phyloP scores from a whole-genome alignment of 2,113 vertebrate species.

The Cololabis saira region DNA sequence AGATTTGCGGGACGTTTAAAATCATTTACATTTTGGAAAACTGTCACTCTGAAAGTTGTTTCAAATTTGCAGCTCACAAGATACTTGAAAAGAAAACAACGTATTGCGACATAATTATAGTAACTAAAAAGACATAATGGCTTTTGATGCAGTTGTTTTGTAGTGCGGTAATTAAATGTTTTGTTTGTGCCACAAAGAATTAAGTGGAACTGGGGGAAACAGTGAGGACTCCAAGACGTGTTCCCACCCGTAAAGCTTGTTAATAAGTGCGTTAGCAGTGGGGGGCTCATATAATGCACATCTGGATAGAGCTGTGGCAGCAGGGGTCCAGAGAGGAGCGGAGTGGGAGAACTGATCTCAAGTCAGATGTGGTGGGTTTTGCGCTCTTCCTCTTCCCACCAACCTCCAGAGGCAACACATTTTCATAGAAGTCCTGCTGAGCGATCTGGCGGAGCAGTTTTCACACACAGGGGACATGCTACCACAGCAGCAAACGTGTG shows the following conservation, averaged over 20 bases:
- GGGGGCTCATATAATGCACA: conserved; percentile 23
- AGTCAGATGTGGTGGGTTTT: conserved; percentile 51
- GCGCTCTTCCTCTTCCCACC: conserved; percentile 38
- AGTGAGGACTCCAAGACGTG: background rate
- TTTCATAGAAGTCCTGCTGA: conserved; percentile 63
- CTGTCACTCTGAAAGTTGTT: no score
- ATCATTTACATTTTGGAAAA: no score
- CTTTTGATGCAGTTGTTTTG: no score
- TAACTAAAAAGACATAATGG: no score
- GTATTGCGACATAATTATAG: no score
- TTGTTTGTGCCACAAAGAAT: background rate
- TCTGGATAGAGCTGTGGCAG: conserved; percentile 55
- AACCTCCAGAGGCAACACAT: conserved; percentile 43
- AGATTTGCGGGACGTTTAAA: no score
- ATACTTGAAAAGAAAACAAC: no score
- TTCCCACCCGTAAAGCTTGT: conserved; percentile 10
- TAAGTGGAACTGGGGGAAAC: background rate
- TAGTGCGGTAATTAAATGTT: background rate
- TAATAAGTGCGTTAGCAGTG: conserved; percentile 14
- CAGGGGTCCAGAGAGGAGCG: conserved; percentile 54
- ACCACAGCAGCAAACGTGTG: conserved; percentile 41
- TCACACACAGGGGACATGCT: conserved; percentile 56
- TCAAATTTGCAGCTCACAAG: no score
- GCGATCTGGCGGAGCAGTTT: conserved; percentile 68
- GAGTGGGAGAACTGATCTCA: conserved; percentile 32